phyloP scores from a whole-genome alignment of 2,888 invertebrate species.

The Tortrix viridana region DNA sequence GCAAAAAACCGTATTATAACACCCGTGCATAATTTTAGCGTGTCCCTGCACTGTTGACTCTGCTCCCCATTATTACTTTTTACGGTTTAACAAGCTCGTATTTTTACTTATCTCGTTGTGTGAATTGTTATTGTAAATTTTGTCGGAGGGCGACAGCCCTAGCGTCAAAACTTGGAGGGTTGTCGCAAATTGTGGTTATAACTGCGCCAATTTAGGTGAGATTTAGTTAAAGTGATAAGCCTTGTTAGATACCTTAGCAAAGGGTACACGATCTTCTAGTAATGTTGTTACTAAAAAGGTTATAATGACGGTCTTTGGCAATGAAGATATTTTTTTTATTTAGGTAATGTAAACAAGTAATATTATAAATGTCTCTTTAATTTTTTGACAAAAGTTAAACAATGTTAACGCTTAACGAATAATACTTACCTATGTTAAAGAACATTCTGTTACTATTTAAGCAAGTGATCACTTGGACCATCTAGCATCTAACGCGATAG shows the following conservation, averaged over 20 bases:
- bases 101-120: constrained; percentile 81
- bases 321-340: too few relatives aligned
- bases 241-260: not conserved
- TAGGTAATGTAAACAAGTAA: too few relatives aligned
- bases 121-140: constrained; percentile 77
- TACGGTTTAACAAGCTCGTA: constrained; percentile 83
- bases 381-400: too few relatives aligned
- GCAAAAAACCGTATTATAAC: constrained; percentile 44
- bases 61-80: constrained; percentile 81
- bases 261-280: too few relatives aligned
- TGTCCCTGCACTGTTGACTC: constrained; percentile 78
- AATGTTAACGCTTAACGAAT: too few relatives aligned
- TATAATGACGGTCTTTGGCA: too few relatives aligned
- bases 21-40: constrained; percentile 68
- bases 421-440: too few relatives aligned
- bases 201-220: constrained; percentile 35
- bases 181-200: constrained; percentile 50
- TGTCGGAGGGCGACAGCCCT: constrained; percentile 65
- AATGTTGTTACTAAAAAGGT: too few relatives aligned
- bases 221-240: constrained; percentile 29
- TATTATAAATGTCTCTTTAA: too few relatives aligned
- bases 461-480: too few relatives aligned
- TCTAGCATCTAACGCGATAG: too few relatives aligned
- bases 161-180: constrained; percentile 40
- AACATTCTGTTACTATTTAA: too few relatives aligned